Base-by-base conservation (phyloP, 2,113 vertebrate genomes). In the Heptranchias perlo region DNA sequence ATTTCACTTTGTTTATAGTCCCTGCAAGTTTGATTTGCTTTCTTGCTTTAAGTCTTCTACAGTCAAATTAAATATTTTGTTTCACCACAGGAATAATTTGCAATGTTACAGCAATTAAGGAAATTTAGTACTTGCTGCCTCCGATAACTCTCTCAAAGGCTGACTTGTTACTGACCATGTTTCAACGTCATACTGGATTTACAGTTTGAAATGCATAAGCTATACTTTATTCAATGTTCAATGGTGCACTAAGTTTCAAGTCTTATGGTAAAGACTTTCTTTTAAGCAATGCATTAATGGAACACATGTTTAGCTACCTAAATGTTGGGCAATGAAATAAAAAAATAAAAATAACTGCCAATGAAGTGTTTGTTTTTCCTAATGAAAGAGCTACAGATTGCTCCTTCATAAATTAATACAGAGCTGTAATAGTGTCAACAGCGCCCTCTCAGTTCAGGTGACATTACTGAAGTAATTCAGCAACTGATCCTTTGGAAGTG, bases 41-140 rank as follows among this genome's bases (percentile, higher is more conserved):
- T 69, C 94, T 61, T 23, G 58, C n/a, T 95, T 94, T 69, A 67
- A 95, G 10, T 95, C 65, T 73, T 52, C 69, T 49, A 10, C 18
- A 95, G 44, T 95, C 25, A 35, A 92, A n/a, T 39, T 61, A 92
- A 95, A 28, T 67, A 25, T 49, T 69, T 95, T 95, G 44, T 69
- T 73, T 64, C 58, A 62, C 58, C 89, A 69, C 44, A 95, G 47
- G 44, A 94, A 67, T 94, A 94, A 67, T 94, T 69, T 73, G 94
- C 28, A 52, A 69, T 69, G 62, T 95, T 69, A 52, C 44, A 7
- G 65, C 94, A 95, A 31, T 52, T 69, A 69, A 47, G 47, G 21
- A 93, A 62, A 93, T 62, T 62, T 67, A 95, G 47, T 69, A 95
- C 44, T 95, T 69, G 94, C 65, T 44, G 47, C 44, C 92, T 95